phyloP scores from a whole-genome alignment of 2,888 invertebrate genomes.

The Lasius platythorax region DNA sequence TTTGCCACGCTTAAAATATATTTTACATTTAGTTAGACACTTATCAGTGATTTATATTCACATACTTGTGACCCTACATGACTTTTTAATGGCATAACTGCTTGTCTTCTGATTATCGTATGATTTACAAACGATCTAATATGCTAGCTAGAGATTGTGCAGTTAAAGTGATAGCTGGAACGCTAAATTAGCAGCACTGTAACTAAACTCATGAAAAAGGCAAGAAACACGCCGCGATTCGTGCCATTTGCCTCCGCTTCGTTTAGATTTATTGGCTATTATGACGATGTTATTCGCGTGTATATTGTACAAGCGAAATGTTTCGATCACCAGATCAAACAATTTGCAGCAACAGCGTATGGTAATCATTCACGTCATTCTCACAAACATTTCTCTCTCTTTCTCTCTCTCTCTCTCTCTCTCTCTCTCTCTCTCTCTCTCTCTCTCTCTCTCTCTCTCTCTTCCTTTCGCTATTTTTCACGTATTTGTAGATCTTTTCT shows the following conservation, averaged over 20 bases:
- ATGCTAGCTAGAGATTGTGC: slow-evolving; percentile 43
- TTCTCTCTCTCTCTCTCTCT: neutral
- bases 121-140: slow-evolving; percentile 29
- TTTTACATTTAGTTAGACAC: slow-evolving; percentile 42
- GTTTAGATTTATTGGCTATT: slow-evolving; percentile 27
- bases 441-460: neutral
- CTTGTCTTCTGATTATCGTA: slow-evolving; percentile 32
- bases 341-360: slow-evolving; percentile 45
- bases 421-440: neutral
- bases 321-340: slow-evolving; percentile 47
- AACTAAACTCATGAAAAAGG: slow-evolving; percentile 50
- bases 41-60: slow-evolving; percentile 33
- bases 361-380: slow-evolving; percentile 25
- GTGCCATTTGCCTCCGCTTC: slow-evolving; percentile 12
- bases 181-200: slow-evolving; percentile 44
- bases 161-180: slow-evolving; percentile 32
- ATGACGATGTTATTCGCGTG: slow-evolving; percentile 40
- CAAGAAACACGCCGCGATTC: slow-evolving; percentile 51
- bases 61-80: slow-evolving; percentile 11
- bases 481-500: slow-evolving; percentile 23
- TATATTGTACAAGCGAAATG: slow-evolving; percentile 45
- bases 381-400: slow-evolving; percentile 29
- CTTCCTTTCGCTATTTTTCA: slow-evolving; percentile 5
- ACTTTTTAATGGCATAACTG: slow-evolving; percentile 6
- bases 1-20: slow-evolving; percentile 32